Percentiles rank a stretch among this genome's conserved stretches.
Evolutionary conservation across 2,797 vertebrate species (phyloP).

Genomic region (Steatocranus sp.): DNA sequence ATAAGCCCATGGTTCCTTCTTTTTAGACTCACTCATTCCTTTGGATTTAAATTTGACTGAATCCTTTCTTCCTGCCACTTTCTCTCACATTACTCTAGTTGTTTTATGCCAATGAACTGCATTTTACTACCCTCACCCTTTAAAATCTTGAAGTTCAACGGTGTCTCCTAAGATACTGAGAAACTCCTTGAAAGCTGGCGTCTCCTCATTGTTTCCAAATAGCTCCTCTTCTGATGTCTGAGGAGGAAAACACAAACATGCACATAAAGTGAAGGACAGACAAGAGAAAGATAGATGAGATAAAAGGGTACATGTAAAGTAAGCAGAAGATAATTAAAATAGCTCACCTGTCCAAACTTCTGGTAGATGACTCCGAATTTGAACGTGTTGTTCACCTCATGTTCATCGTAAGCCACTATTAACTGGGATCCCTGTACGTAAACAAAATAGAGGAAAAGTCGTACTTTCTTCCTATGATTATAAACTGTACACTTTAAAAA

Average conservation of each 20-base stretch:
- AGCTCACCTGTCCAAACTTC: slow-evolving; percentile 90
- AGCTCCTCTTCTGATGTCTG: slow-evolving; percentile 93
- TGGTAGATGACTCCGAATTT: slow-evolving; percentile 98
- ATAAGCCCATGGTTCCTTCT: background rate
- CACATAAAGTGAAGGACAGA: background rate
- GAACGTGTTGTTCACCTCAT: slow-evolving; percentile 97
- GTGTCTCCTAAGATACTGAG: slow-evolving; percentile 86
- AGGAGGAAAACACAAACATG: background rate
- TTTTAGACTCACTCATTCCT: background rate
- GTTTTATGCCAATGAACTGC: background rate
- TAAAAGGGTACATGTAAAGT: background rate
- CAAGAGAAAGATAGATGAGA: background rate
- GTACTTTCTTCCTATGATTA: background rate
- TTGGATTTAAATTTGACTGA: background rate
- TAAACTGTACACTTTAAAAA: background rate
- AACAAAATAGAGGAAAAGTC: background rate
- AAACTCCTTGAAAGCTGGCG: slow-evolving; percentile 89
- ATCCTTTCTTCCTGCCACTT: background rate
- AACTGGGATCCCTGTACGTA: slow-evolving; percentile 88
- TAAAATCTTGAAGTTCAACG: slow-evolving; percentile 92
- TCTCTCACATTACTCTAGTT: background rate
- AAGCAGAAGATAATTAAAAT: background rate
- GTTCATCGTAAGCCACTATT: slow-evolving; percentile 93
- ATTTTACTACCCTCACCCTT: slow-evolving; percentile 76
- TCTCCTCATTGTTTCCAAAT: slow-evolving; percentile 95